phyloP scores from a whole-genome alignment of 2,113 vertebrate species.

The Ptychochromis oligacanthus region DNA sequence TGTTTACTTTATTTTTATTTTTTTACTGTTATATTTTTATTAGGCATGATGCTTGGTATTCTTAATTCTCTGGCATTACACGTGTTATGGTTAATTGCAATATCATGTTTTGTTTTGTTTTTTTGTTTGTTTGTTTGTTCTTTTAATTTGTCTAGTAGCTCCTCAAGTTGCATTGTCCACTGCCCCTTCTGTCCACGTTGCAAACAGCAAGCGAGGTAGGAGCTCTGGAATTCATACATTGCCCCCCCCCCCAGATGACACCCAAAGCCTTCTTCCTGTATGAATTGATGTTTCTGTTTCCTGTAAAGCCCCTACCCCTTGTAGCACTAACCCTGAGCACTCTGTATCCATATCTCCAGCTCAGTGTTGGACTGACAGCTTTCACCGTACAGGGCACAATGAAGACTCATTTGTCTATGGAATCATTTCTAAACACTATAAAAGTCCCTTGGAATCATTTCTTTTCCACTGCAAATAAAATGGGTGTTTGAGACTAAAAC shows the following conservation, averaged over 20 bases:
- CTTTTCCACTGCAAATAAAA: conserved; percentile 52
- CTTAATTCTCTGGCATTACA: conserved; percentile 59
- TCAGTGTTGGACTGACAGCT: conserved; percentile 36
- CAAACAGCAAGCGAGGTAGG: conserved; percentile 98
- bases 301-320: conserved; percentile 38
- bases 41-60: conserved; percentile 37
- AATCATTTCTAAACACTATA: conserved; percentile 50
- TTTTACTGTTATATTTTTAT: conserved; percentile 44
- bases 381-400: background rate
- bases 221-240: conserved; percentile 89
- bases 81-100: conserved; percentile 61
- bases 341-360: conserved; percentile 3
- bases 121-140: conserved; percentile 44
- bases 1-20: conserved; percentile 42
- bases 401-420: conserved; percentile 35
- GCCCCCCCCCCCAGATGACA: conserved; percentile 69
- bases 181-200: conserved; percentile 93
- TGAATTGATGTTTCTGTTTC: conserved; percentile 83
- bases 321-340: conserved; percentile 12
- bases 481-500: conserved; percentile 41
- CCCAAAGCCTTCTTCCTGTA: conserved; percentile 80
- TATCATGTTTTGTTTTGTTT: conserved; percentile 55
- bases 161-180: conserved; percentile 95
- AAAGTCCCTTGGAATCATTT: conserved; percentile 59
- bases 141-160: conserved; percentile 88